phyloP scores from a whole-genome alignment of 1,140 invertebrate genomes.

The Eciton burchellii region DNA sequence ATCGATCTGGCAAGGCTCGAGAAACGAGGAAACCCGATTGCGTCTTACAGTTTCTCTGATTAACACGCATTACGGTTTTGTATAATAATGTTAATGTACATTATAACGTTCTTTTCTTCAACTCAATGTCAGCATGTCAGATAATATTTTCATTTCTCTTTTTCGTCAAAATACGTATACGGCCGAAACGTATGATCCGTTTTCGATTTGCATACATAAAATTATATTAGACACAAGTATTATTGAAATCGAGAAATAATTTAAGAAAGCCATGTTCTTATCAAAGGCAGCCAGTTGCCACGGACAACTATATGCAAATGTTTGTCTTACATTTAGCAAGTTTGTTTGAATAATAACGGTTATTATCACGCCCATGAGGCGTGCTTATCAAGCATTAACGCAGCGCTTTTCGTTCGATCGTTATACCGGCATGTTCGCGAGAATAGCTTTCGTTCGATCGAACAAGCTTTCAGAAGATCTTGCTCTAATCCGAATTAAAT shows the following conservation, averaged over 20 bases:
- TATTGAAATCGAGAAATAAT: slow-evolving; percentile 28
- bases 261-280: slow-evolving; percentile 46
- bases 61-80: too few species aligned
- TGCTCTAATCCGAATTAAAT: neutral
- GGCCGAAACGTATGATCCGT: neutral
- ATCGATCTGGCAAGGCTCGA: neutral
- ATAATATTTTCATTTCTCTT: neutral
- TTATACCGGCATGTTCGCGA: slow-evolving; percentile 25
- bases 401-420: slow-evolving; percentile 1
- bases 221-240: neutral
- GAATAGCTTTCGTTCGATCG: neutral
- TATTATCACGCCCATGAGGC: slow-evolving; percentile 43
- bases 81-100: too few species aligned
- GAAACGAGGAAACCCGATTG: too few species aligned
- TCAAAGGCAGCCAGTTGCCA: slow-evolving; percentile 40
- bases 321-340: slow-evolving; percentile 63
- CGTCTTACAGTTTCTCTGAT: too few species aligned
- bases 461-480: neutral
- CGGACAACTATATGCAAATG: slow-evolving; percentile 43
- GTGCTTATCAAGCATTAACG: slow-evolving; percentile 36
- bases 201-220: neutral
- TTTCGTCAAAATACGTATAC: too few species aligned
- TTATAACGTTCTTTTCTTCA: too few species aligned
- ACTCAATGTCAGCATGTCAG: neutral
- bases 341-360: slow-evolving; percentile 65